phyloP scores from a whole-genome alignment of 2,888 invertebrate genomes.

The Arenicola marina region DNA sequence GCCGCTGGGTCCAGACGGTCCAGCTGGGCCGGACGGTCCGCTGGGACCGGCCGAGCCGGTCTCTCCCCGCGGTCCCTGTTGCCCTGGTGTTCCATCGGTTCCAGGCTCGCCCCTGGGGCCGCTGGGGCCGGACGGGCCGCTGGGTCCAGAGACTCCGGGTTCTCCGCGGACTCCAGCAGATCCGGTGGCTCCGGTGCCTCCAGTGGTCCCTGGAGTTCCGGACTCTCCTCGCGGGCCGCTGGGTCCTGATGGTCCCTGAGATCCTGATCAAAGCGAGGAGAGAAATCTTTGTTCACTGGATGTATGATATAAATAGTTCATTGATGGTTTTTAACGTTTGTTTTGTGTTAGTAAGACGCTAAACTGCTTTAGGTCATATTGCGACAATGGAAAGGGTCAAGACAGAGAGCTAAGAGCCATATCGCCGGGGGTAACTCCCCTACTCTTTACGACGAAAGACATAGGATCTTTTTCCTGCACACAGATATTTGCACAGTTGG shows the following conservation, averaged over 20 bases:
- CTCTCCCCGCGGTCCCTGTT: conserved; percentile 8
- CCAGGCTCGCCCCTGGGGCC: conserved; percentile 14
- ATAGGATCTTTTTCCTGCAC: too few species aligned
- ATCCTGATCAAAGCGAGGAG: neutral
- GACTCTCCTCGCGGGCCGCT: conserved; percentile 18
- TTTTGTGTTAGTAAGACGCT: too few species aligned
- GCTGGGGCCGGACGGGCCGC: conserved; percentile 2
- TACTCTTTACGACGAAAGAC: too few species aligned
- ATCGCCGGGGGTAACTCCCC: too few species aligned
- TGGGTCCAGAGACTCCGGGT: conserved; percentile 8
- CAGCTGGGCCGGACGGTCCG: conserved; percentile 21
- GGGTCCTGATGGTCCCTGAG: conserved; percentile 12
- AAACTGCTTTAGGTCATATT: too few species aligned
- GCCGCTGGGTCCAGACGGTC: conserved; percentile 11
- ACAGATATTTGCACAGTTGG: too few species aligned
- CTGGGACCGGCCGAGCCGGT: conserved; percentile 9
- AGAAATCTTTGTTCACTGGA: too few species aligned
- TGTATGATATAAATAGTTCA: too few species aligned
- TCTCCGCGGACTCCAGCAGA: conserved; percentile 8
- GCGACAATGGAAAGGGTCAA: too few species aligned
- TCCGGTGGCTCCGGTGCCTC: conserved; percentile 12
- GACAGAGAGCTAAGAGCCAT: too few species aligned
- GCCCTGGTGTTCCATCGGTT: conserved; percentile 1
- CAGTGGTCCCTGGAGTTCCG: conserved; percentile 22
- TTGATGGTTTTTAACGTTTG: too few species aligned